These are phyloP conservation scores for Yponomeuta plumbellus DNA, from an alignment of 2,888 invertebrate genomes.

Conservation along the genomic window DNA sequence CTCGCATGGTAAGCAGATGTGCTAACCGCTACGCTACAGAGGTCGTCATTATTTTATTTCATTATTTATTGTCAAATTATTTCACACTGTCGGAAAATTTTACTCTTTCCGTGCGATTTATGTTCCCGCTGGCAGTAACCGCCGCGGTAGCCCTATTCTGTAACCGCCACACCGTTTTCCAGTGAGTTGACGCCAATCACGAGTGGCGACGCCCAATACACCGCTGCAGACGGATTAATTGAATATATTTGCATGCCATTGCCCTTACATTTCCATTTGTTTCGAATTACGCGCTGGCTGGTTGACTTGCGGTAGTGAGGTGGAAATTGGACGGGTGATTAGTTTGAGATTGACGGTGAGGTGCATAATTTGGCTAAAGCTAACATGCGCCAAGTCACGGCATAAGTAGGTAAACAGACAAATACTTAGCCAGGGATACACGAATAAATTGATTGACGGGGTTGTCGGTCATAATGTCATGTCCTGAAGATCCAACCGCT, in stretches of 20 bases:
- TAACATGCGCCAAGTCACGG: background rate
- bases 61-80: too few species aligned
- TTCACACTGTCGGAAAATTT: too few species aligned
- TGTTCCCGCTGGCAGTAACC: background rate
- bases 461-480: too few species aligned
- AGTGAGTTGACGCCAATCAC: conserved; percentile 70
- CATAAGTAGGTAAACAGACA: background rate
- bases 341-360: conserved; percentile 6
- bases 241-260: conserved; percentile 73
- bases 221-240: conserved; percentile 65
- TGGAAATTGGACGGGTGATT: conserved; percentile 17
- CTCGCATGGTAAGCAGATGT: too few species aligned
- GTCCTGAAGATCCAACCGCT: too few species aligned
- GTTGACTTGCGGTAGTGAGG: conserved; percentile 19
- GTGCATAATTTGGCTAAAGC: background rate
- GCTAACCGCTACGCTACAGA: too few species aligned
- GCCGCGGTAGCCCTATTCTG: conserved; percentile 39
- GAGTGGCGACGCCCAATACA: conserved; percentile 67
- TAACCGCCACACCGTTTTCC: conserved; percentile 55
- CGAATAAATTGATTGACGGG: too few species aligned
- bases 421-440: too few species aligned
- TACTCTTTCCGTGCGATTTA: background rate
- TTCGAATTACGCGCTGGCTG: conserved; percentile 47
- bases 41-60: too few species aligned
- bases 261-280: conserved; percentile 67